Evolutionary conservation across 2,113 vertebrate species (phyloP), one percentile per base, ranked within the genome.

Genomic region (Chloroceryle aenea): DNA sequence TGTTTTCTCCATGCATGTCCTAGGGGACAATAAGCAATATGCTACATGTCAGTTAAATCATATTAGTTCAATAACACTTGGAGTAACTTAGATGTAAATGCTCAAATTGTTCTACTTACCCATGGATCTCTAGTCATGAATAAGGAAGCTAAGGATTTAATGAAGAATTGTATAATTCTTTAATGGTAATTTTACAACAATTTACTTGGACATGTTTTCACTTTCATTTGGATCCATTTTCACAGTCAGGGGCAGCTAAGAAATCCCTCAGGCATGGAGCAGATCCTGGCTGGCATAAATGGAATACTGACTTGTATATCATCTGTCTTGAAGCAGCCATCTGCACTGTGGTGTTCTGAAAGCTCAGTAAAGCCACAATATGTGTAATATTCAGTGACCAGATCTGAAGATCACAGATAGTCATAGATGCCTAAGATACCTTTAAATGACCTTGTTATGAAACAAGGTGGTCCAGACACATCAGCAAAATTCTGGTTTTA

Each of bases 51-150:
- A 97, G 62, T 91, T 96, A 78, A 36, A 86, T 96, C 55, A 67
- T 80, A 93, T 83, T 93, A 94, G 64, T 81, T 97, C 82, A 96
- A 19, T 84, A 95, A 94, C 66, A 95, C 66, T 85, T 96, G 94
- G 55, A 97, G 64, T 74, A 55, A 85, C 27, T 91, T 95, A 90
- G 86, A n/a, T 93, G 20, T 47, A 95, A 90, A 47, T 38, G 29
- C 29, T 89, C 22, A 67, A 82, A 82, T 94, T 95, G 93, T 95
- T 95, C 50, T 90, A 22, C 61, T 95, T 84, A 83, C 26, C 38
- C 58, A 77, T 21, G 89, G 48, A 62, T 82, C 59, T 94, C 36
- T 52, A 80, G 71, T 64, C 69, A 42, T 63, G 15, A 81, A 82
- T 89, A 48, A 50, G 61, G 19, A 95, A 89, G 29, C 7, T 47